Evolutionary conservation across 2,797 vertebrate genomes (phyloP).

Genomic region (Catamblyrhynchus diadema): DNA sequence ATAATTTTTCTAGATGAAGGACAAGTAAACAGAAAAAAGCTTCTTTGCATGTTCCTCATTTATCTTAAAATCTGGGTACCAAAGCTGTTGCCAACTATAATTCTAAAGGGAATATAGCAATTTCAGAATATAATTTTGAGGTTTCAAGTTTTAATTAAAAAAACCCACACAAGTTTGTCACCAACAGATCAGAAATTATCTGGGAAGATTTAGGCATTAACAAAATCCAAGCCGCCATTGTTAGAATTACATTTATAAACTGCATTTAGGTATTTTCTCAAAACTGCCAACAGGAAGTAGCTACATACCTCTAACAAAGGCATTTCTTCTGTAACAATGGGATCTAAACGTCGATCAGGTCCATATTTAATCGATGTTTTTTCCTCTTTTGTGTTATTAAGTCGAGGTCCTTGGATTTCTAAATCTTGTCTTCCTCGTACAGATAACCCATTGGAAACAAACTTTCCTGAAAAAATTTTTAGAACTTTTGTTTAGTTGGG

Average conservation of each 20-base stretch:
- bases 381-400: conserved; percentile 96
- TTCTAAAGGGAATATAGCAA: background rate
- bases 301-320: conserved; percentile 91
- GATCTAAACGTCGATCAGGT: conserved; percentile 90
- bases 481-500: background rate
- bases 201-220: background rate
- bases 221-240: background rate
- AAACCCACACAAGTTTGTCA: background rate
- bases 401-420: conserved; percentile 91
- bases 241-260: background rate
- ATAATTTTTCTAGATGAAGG: background rate
- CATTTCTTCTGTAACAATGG: conserved; percentile 91
- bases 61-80: background rate
- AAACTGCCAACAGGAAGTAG: background rate
- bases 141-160: background rate
- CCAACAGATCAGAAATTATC: background rate
- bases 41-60: background rate
- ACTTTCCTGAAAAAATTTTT: conserved; percentile 74
- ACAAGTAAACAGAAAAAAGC: background rate
- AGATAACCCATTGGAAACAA: conserved; percentile 76
- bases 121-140: background rate
- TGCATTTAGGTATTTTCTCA: background rate
- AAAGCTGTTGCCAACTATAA: background rate
- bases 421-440: conserved; percentile 92
- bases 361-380: conserved; percentile 92